These are phyloP conservation scores for Sprattus sprattus DNA, from an alignment of 2,113 vertebrate species.

Conservation along the genomic window DNA sequence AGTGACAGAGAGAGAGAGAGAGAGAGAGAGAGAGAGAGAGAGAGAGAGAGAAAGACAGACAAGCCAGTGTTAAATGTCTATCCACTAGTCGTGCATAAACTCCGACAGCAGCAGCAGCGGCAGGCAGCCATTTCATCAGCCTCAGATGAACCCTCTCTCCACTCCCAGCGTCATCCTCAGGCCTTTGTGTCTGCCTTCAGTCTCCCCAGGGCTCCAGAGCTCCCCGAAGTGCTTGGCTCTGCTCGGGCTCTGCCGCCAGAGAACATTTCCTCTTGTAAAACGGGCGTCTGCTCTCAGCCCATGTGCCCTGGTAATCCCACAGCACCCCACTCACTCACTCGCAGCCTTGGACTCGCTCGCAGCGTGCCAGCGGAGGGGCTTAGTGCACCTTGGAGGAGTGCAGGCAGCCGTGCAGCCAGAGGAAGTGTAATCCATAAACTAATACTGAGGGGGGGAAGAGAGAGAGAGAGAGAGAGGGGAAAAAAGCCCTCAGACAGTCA, in stretches of 20 bases:
- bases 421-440: background rate
- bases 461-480: background rate
- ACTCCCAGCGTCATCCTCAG: background rate
- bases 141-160: constrained; percentile 21
- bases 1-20: constrained; percentile 39
- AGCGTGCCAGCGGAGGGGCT: background rate
- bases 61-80: constrained; percentile 39
- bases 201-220: background rate
- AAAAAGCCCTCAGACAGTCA: background rate
- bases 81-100: constrained; percentile 8
- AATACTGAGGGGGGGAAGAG: background rate
- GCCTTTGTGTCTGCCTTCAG: background rate
- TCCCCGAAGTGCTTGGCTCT: background rate
- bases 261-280: background rate
- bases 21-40: constrained; percentile 37
- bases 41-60: constrained; percentile 37
- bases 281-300: background rate
- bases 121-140: background rate
- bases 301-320: background rate
- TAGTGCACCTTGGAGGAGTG: background rate
- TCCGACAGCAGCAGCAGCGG: background rate
- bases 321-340: background rate
- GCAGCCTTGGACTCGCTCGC: background rate
- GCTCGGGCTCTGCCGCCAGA: background rate
- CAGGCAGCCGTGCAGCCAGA: background rate